Evolutionary conservation across 2,113 vertebrate species (phyloP).

Genomic region (Drymodes brunneopygia): DNA sequence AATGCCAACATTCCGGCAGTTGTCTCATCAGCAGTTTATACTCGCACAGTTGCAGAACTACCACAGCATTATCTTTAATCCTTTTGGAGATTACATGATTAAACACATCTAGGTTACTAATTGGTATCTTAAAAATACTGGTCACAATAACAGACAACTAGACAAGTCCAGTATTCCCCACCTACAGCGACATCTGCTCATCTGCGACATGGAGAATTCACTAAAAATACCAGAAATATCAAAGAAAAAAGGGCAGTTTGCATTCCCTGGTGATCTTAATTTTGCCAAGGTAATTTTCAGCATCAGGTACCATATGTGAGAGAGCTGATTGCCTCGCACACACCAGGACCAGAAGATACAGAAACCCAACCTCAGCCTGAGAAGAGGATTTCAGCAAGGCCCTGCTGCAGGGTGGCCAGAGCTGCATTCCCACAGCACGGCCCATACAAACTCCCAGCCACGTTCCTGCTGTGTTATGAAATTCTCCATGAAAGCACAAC

Average conservation of each 20-base stretch:
- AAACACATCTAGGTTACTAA: neutral
- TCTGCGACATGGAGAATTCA: neutral
- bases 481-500: fast-evolving
- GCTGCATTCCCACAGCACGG: fast-evolving
- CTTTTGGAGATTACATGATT: neutral
- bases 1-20: neutral
- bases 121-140: neutral
- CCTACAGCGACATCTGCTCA: neutral
- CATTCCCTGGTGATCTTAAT: neutral
- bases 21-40: neutral
- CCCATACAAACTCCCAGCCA: neutral
- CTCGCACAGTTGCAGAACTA: neutral
- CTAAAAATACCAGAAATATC: neutral
- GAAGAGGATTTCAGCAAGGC: neutral
- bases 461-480: neutral
- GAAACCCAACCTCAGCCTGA: neutral
- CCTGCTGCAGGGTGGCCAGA: neutral
- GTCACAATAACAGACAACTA: neutral
- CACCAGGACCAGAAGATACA: neutral
- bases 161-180: neutral
- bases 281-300: neutral
- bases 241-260: neutral
- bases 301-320: neutral
- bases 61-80: neutral
- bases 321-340: neutral